phyloP scores from a whole-genome alignment of 2,797 vertebrate genomes.

The Esox lucius region DNA sequence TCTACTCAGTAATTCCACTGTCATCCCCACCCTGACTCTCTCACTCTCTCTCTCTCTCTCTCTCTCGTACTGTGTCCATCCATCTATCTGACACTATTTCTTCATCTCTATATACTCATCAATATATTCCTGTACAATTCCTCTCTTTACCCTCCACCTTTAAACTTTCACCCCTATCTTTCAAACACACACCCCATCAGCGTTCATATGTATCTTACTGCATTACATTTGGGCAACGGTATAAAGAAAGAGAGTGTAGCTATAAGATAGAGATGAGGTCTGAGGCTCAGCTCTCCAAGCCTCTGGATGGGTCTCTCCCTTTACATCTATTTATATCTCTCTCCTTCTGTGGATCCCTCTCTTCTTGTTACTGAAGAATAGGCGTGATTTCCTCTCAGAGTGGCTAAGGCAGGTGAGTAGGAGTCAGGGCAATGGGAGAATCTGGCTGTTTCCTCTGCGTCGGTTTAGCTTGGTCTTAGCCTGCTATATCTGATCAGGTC shows the following conservation, averaged over 20 bases:
- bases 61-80: slow-evolving; percentile 16
- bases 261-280: slow-evolving; percentile 26
- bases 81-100: slow-evolving; percentile 12
- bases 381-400: slow-evolving; percentile 51
- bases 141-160: slow-evolving; percentile 14
- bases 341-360: slow-evolving; percentile 26
- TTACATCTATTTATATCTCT: slow-evolving; percentile 3
- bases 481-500: neutral
- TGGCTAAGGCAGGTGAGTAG: slow-evolving; percentile 1
- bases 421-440: neutral
- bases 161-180: slow-evolving; percentile 2
- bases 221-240: no score
- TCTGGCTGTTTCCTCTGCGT: neutral
- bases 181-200: slow-evolving; percentile 20
- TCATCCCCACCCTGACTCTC: slow-evolving; percentile 5
- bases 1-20: slow-evolving; percentile 49
- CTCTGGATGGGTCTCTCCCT: slow-evolving; percentile 20
- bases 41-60: slow-evolving; percentile 15
- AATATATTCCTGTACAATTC: neutral
- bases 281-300: slow-evolving; percentile 34
- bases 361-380: slow-evolving; percentile 41
- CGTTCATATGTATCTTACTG: neutral
- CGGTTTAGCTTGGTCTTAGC: neutral
- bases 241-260: slow-evolving; percentile 23
- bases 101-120: slow-evolving; percentile 2